Evolutionary conservation across 2,797 vertebrate species (phyloP), one percentile per base, ranked within the genome.

Genomic region (Linurgus olivaceus): DNA sequence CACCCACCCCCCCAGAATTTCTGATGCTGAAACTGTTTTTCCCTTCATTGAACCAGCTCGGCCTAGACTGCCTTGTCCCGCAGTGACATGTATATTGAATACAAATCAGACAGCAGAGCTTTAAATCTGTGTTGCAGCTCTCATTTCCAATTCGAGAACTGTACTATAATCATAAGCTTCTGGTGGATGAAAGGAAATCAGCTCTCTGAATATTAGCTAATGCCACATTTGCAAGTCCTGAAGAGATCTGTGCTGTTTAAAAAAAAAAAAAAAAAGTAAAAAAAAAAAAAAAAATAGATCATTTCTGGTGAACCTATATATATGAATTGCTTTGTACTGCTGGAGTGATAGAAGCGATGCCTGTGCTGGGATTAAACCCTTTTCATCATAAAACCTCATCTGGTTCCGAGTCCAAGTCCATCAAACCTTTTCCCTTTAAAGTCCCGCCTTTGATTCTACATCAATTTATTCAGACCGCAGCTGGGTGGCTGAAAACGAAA

Each of bases 351-450:
- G 99, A 99, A 99, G 98, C 98, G 98, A 98, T 98, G 99, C 98
- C 98, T 99, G 98, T 98, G 98, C 98, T 98, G 98, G 99, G 99
- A 99, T 99, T 99, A 99, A 97, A 98, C 98, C 98, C 98, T 99
- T 99, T 99, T 99, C 99, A 99, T 99, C 99, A 99, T 99, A 98
- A 99, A 99, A 98, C 98, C 99, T 99, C 99, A 99, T 99, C 99
- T 99, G 99, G 98, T 99, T 98, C 98, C 98, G 98, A 98, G 99
- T 98, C 98, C 98, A 98, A 98, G 99, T 99, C 99, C 99, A 99
- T 98, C 99, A 99, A 98, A 99, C 98, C 98, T 98, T 98, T 98
- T 98, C 97, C 98, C 98, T 99, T 99, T 99, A 99, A 99, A 99
- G 98, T 99, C 98, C 98, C 98, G 98, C 98, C 98, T 99, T 98